Evolutionary conservation across 2,113 vertebrate species (phyloP).

Genomic region (Engraulis encrasicolus): DNA sequence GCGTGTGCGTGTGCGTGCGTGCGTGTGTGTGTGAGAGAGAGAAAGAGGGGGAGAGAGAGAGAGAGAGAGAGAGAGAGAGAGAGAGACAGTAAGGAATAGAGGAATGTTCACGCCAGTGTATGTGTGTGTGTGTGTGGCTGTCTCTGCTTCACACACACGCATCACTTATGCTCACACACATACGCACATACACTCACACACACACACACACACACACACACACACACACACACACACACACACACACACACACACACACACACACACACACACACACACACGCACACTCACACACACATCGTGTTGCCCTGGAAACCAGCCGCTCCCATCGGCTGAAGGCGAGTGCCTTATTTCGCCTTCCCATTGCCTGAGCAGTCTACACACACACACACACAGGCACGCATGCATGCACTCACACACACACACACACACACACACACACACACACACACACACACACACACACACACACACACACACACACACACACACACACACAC

Average conservation of each 20-base stretch:
- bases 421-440: not conserved
- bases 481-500: not conserved
- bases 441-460: not conserved
- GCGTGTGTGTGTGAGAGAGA: not conserved
- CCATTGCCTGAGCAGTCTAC: not conserved
- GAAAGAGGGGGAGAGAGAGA: too few species aligned
- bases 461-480: not conserved
- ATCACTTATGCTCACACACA: not conserved
- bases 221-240: constrained; percentile 19
- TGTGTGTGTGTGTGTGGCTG: too few species aligned
- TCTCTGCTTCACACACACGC: not conserved
- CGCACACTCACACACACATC: constrained; percentile 20
- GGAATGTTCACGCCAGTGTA: constrained; percentile 26
- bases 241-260: constrained; percentile 4
- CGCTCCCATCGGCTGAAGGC: constrained; percentile 40
- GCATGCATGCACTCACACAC: constrained; percentile 19
- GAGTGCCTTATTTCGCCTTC: not conserved
- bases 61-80: not conserved
- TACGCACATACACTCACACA: not conserved
- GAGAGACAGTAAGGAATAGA: not conserved
- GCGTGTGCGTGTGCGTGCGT: not conserved
- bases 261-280: constrained; percentile 9
- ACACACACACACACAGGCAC: not conserved
- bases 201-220: constrained; percentile 30
- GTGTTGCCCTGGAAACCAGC: constrained; percentile 55